Evolutionary conservation across 2,797 vertebrate species (phyloP).

Genomic region (Falco columbarius): DNA sequence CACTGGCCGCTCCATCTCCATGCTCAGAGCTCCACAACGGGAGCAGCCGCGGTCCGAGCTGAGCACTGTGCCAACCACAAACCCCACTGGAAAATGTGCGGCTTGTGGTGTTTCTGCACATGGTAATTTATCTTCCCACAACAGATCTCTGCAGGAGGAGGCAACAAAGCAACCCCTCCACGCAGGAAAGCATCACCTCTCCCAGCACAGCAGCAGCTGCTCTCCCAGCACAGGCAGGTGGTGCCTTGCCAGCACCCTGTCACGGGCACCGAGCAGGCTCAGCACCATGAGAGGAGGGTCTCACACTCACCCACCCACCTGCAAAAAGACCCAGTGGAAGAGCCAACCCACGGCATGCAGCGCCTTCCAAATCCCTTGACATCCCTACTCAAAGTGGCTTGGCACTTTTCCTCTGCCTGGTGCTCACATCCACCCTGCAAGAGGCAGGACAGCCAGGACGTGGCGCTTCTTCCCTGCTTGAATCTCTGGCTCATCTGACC

Average conservation of each 20-base stretch:
- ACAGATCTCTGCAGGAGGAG: not conserved
- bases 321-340: not conserved
- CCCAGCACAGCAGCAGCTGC: not conserved
- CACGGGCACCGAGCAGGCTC: accelerated
- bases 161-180: not conserved
- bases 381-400: accelerated
- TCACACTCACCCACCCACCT: not conserved
- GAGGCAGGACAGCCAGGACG: not conserved
- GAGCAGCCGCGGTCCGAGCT: accelerated
- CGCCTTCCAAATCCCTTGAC: not conserved
- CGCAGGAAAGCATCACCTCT: not conserved
- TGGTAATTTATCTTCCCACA: not conserved
- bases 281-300: not conserved
- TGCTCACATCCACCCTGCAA: accelerated
- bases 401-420: not conserved
- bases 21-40: not conserved
- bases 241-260: not conserved
- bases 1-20: accelerated
- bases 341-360: not conserved
- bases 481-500: not conserved
- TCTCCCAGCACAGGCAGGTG: not conserved
- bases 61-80: accelerated
- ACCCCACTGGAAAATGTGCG: not conserved
- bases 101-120: not conserved
- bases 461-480: accelerated